Percentiles rank a stretch among this genome's conserved stretches.
Evolutionary conservation across 2,888 invertebrate genomes (phyloP).

Genomic region (Camptogramma bilineatum): DNA sequence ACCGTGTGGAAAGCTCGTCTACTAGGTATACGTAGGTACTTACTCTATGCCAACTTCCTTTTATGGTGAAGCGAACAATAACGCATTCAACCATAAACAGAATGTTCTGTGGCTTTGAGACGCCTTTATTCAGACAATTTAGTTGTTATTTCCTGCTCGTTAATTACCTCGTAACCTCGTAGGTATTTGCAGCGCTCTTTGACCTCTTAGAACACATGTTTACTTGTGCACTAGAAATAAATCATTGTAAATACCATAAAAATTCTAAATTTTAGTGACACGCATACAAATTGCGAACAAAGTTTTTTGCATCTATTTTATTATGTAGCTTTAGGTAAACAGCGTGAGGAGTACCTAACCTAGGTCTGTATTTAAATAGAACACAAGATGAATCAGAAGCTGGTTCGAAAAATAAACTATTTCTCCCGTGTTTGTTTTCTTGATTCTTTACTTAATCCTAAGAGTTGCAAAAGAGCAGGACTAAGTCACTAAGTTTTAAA

Average conservation of each 20-base stretch:
- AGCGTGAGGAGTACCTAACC: too few relatives aligned
- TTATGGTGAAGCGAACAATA: conserved; percentile 5
- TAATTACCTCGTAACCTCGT: neutral
- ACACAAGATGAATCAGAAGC: too few relatives aligned
- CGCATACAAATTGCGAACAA: neutral
- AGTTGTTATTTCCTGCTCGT: conserved; percentile 10
- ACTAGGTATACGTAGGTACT: neutral
- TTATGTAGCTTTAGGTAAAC: too few relatives aligned
- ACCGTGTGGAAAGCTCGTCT: neutral
- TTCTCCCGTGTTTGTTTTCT: too few relatives aligned
- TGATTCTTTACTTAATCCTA: too few relatives aligned
- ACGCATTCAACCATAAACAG: conserved; percentile 7
- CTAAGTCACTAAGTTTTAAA: too few relatives aligned
- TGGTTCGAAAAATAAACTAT: too few relatives aligned
- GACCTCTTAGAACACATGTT: neutral
- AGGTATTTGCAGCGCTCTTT: conserved; percentile 7
- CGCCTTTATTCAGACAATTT: neutral
- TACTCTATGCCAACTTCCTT: conserved; percentile 7
- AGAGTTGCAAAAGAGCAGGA: too few relatives aligned
- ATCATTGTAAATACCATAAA: neutral
- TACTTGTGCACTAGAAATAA: neutral
- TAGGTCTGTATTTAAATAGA: too few relatives aligned
- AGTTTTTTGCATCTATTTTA: too few relatives aligned
- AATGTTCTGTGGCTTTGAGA: conserved; percentile 3
- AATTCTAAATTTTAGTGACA: neutral